Evolutionary conservation across 92 coral and sea anemone species (phyloP).

Genomic region (Pocillopora meandrina): DNA sequence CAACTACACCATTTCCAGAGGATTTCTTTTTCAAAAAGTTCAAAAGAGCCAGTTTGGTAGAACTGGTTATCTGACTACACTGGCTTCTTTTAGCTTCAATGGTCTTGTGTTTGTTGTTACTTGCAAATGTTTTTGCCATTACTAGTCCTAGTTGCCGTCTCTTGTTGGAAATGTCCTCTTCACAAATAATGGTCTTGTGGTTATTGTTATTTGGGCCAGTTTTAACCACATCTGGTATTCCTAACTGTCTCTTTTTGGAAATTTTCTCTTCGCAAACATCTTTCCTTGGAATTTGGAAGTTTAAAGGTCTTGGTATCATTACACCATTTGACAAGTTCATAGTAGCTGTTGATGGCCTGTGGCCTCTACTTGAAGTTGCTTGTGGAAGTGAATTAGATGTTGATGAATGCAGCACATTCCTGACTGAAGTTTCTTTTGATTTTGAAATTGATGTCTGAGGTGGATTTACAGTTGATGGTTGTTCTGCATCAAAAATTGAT

Average conservation of each 20-base stretch:
- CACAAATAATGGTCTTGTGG: no score
- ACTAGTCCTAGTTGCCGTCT: no score
- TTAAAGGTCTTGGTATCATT: background rate
- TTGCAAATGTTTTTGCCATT: no score
- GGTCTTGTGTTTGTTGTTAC: no score
- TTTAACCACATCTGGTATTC: no score
- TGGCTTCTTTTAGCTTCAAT: no score
- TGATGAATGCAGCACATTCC: no score
- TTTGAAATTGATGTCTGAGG: background rate
- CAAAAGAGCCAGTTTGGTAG: constrained; percentile 28
- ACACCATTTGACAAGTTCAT: background rate
- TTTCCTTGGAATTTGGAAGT: background rate
- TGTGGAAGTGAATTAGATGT: no score
- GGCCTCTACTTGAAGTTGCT: background rate
- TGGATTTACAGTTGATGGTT: background rate
- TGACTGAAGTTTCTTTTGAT: background rate
- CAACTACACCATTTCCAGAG: background rate
- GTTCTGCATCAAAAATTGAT: background rate
- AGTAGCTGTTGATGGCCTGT: background rate
- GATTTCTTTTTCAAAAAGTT: constrained; percentile 34
- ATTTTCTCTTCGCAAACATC: background rate
- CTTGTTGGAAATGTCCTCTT: no score
- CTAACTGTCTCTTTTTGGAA: background rate
- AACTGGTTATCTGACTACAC: background rate
- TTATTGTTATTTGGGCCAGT: no score